These are phyloP conservation scores for Ryuthela nishihirai DNA, from an alignment of 2,888 invertebrate species.

Conservation along the genomic window DNA sequence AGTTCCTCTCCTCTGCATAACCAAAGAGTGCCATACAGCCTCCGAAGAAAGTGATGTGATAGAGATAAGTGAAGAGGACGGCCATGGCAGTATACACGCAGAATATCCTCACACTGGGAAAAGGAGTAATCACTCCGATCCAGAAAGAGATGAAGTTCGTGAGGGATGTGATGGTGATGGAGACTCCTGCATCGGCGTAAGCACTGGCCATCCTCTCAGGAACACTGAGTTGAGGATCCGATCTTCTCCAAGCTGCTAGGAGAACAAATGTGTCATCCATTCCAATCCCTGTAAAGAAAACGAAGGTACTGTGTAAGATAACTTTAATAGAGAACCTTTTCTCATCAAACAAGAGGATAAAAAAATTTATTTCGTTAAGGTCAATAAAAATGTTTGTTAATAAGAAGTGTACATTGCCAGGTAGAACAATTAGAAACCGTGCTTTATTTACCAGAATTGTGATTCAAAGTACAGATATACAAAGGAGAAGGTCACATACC, in stretches of 20 bases:
- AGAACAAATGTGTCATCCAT: conserved; percentile 95
- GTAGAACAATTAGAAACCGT: too few species aligned
- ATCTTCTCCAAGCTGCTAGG: conserved; percentile 90
- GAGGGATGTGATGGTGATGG: conserved; percentile 89
- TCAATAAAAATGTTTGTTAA: too few species aligned
- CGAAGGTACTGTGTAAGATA: too few species aligned
- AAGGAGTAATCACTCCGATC: conserved; percentile 76
- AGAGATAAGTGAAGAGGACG: conserved; percentile 81
- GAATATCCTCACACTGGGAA: conserved; percentile 87
- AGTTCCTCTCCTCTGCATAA: conserved; percentile 80
- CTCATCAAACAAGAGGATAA: too few species aligned
- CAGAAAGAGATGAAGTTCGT: conserved; percentile 62
- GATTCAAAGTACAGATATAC: too few species aligned
- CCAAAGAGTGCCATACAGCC: conserved; percentile 87
- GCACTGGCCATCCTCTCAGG: conserved; percentile 82
- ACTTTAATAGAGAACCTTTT: too few species aligned
- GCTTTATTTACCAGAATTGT: too few species aligned
- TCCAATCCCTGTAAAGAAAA: conserved; percentile 71
- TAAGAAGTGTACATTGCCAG: too few species aligned
- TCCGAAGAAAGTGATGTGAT: conserved; percentile 90
- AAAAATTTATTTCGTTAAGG: too few species aligned
- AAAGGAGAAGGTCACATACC: too few species aligned
- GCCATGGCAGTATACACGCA: conserved; percentile 93
- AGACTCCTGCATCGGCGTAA: conserved; percentile 88
- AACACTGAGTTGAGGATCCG: conserved; percentile 64